Evolutionary conservation across 2,888 invertebrate species (phyloP).

Genomic region (Ennomos fuscantarius): DNA sequence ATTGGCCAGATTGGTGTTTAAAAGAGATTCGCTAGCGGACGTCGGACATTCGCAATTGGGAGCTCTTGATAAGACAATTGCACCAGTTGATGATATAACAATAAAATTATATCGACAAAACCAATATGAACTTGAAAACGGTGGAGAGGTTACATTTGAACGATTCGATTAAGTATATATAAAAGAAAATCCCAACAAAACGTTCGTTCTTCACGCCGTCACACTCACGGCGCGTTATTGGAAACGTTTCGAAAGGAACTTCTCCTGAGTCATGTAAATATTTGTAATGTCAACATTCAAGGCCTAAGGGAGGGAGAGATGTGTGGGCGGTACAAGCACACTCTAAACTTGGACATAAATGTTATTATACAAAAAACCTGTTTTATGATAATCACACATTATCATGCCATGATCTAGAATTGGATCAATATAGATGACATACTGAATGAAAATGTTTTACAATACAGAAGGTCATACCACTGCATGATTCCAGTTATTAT

Average conservation of each 20-base stretch:
- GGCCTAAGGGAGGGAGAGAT: conserved; percentile 13
- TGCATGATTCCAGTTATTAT: conserved; percentile 4
- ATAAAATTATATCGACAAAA: conserved; percentile 24
- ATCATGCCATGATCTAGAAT: conserved; percentile 7
- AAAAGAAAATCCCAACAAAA: background rate
- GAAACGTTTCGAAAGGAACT: background rate
- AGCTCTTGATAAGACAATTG: conserved; percentile 36
- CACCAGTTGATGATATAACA: conserved; percentile 31
- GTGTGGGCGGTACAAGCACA: conserved; percentile 13
- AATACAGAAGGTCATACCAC: background rate
- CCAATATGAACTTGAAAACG: conserved; percentile 38
- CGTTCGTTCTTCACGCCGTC: too few relatives aligned
- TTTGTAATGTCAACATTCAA: conserved; percentile 20
- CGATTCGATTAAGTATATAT: background rate
- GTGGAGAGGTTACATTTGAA: conserved; percentile 27
- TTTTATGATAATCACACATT: conserved; percentile 3
- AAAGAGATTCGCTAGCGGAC: conserved; percentile 22
- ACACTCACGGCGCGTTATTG: background rate
- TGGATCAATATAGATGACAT: background rate
- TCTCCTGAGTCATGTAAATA: conserved; percentile 10
- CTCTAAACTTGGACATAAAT: conserved; percentile 8
- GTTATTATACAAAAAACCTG: conserved; percentile 17
- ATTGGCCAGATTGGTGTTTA: conserved; percentile 32
- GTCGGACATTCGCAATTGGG: conserved; percentile 32
- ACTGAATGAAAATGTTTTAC: background rate